Base-by-base conservation (phyloP, 2,797 vertebrate genomes). In the Erithacus rubecula region DNA sequence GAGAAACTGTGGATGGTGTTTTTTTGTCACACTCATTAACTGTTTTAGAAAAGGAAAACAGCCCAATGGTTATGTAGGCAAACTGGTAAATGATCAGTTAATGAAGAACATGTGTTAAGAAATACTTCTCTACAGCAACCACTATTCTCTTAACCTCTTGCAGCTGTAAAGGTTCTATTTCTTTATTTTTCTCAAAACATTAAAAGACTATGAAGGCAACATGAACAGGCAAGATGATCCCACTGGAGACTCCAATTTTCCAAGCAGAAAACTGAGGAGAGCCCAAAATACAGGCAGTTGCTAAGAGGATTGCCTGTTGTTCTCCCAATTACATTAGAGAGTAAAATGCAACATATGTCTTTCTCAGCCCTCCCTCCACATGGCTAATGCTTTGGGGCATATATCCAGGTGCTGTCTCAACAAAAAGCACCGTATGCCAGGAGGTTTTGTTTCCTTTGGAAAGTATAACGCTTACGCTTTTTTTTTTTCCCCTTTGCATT, bases 361-460 rank as follows among this genome's bases (percentile, higher is more conserved):
- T 95, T 56, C 88, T 96, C 65, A 74, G 91, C 70, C 15, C 49
- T 91, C 56, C 53, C 63, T 96, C 68, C 86, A 55, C 83, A 83
- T 89, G 82, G 93, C 84, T 95, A 82, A 79, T 8, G 59, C 70
- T 89, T 69, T 87, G 89, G 83, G 92, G 89, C 96, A 94, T 93
- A 70, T 26, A 78, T 96, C 95, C 95, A 95, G 93, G 94, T 94
- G 83, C 83, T 93, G 80, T 85, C 83, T 91, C 96, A 95, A 94
- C 94, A 94, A 36, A 96, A 95, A 95, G 63, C 82, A 60, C 86
- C 75, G 30, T 86, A 55, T 95, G 89, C 95, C 93, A 89, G 86
- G 71, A 89, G 87, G 62, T 86, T 95, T 95, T 97, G 77, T 96
- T 96, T 97, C 86, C 84, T 96, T 96, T 93, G 95, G 96, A 94